phyloP scores from a whole-genome alignment of 2,888 invertebrate species.

The Lepidochrysops patricia region DNA sequence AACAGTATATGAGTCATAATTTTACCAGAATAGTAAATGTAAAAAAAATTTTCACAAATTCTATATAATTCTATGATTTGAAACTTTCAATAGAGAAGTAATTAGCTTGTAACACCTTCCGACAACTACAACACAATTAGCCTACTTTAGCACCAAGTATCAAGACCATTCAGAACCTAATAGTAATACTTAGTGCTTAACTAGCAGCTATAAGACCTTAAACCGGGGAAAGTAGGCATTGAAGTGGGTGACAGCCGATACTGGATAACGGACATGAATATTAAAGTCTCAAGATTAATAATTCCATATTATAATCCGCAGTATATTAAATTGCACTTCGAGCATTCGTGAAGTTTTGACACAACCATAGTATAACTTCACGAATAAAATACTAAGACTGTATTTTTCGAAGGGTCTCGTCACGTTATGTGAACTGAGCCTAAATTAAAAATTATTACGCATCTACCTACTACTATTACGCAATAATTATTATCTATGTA shows the following conservation, averaged over 20 bases:
- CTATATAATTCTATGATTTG: no score
- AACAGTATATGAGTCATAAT: background rate
- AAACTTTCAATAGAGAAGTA: no score
- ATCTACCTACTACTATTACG: no score
- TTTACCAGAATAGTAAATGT: background rate
- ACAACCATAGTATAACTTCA: no score
- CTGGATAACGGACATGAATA: constrained; percentile 5
- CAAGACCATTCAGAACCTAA: constrained; percentile 20
- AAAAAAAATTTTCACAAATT: background rate
- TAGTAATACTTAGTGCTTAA: constrained; percentile 26
- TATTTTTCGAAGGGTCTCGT: no score
- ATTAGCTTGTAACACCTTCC: background rate
- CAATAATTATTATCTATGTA: no score
- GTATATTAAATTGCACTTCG: background rate
- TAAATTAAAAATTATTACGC: no score
- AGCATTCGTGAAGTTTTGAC: no score
- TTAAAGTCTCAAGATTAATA: background rate
- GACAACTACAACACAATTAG: background rate
- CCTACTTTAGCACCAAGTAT: constrained; percentile 15
- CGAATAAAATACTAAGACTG: no score
- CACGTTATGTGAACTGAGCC: no score
- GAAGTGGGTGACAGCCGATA: constrained; percentile 22
- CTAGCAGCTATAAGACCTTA: constrained; percentile 42
- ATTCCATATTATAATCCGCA: background rate
- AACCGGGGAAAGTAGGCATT: constrained; percentile 57